Base-by-base conservation (phyloP, 2,113 vertebrate species). In the Mastomys natalensis region DNA sequence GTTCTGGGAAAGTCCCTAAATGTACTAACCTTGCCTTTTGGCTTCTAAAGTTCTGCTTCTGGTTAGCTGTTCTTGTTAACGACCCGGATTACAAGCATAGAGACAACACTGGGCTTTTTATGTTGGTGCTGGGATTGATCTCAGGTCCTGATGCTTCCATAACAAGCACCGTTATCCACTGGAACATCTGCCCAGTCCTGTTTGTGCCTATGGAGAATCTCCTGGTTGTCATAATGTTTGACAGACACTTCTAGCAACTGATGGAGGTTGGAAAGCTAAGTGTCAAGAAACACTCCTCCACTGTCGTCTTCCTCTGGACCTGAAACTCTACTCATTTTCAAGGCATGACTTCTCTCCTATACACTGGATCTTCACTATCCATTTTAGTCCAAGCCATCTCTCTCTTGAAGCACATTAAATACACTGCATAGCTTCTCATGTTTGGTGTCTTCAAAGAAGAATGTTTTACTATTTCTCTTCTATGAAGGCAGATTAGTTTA, bases 241-340 rank as follows among this genome's bases (percentile, higher is more conserved):
- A 91, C 43, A 64, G 64, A 81, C 29, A 26, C 60, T 84, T 51
- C 29, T 78, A 81, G 31, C 29, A 86, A 77, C 37, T 45, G 80
- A 19, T 60, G 10, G 13, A 45, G 40, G 15, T 7, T 86, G 77
- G 53, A 19, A 87, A 91, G 60, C 22, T 93, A 64, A 66, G 51
- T 60, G 66, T 86, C 37, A 45, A 70, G 7, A 51, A 87, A 73
- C 19, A 89, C 11, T 89, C 55, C 77, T 81, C n/a, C 90, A 29
- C 37, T 16, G 58, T 45, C 12, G 17, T 12, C 21, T 76, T 24
- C 5, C 24, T 19, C 53, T 86, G 21, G 3, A 45, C 40, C 6
- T 85, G 76, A 93, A 91, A 78, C 91, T 26, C 26, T 88, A 17
- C 45, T 31, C 31, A 17, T 92, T 91, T 89, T 58, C 48, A 40